Evolutionary conservation across 2,888 invertebrate species (phyloP).

Genomic region (Nemotelus nigrinus): DNA sequence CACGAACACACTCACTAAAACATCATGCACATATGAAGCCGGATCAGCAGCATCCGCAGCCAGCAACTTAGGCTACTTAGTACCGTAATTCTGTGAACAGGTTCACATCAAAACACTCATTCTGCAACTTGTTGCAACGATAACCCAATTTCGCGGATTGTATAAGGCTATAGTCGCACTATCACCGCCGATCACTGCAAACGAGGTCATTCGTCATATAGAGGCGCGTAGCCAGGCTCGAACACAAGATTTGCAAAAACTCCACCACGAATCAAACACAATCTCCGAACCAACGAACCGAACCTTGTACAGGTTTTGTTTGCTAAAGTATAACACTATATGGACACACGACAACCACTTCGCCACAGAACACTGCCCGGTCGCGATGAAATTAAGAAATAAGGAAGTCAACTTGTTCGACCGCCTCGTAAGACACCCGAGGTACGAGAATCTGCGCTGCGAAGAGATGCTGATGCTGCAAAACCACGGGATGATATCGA

Average conservation of each 20-base stretch:
- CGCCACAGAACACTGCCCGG: neutral
- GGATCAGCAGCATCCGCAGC: neutral
- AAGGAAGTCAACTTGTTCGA: constrained; percentile 37
- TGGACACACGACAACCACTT: neutral
- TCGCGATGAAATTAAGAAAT: constrained; percentile 35
- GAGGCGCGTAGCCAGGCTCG: constrained; percentile 10
- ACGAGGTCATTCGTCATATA: constrained; percentile 38
- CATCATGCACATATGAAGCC: neutral
- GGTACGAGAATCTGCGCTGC: neutral
- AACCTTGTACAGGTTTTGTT: constrained; percentile 12
- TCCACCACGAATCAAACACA: constrained; percentile 6
- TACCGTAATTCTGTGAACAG: constrained; percentile 8
- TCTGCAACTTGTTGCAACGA: constrained; percentile 26
- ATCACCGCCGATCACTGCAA: constrained; percentile 25
- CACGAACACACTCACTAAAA: constrained; percentile 15
- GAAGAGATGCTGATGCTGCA: too few species aligned
- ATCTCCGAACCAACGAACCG: neutral
- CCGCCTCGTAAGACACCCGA: constrained; percentile 11
- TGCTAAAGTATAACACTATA: neutral
- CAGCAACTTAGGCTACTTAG: neutral
- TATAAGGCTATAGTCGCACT: neutral
- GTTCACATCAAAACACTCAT: constrained; percentile 4
- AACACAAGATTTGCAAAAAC: neutral
- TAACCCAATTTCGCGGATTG: constrained; percentile 19
- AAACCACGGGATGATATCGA: neutral